phyloP scores from a whole-genome alignment of 2,797 vertebrate genomes.

The Pseudochromis fuscus region DNA sequence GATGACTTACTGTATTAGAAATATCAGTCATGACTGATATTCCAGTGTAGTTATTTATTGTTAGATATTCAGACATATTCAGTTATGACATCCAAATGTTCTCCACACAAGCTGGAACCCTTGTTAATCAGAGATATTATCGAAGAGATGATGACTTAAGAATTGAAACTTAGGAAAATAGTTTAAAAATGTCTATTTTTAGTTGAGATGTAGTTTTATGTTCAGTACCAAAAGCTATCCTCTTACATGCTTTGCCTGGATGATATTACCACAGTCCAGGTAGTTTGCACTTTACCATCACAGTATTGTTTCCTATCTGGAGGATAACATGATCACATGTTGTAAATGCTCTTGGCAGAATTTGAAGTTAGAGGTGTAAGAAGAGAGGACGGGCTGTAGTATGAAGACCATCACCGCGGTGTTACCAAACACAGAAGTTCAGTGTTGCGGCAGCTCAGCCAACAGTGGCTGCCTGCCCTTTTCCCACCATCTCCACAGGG shows the following conservation, averaged over 20 bases:
- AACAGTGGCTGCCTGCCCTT: constrained; percentile 17
- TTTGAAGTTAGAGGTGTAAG: constrained; percentile 19
- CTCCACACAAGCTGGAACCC: constrained; percentile 8
- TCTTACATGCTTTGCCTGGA: not conserved
- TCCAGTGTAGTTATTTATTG: not conserved
- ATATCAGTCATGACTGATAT: not conserved
- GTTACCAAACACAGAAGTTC: constrained; percentile 1
- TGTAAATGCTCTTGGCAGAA: constrained; percentile 9
- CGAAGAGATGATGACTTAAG: not conserved
- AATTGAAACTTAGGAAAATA: constrained; percentile 8
- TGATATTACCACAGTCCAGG: constrained; percentile 13
- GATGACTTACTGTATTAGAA: constrained; percentile 12
- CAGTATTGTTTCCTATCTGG: not conserved
- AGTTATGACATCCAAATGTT: constrained; percentile 14
- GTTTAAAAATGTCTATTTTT: not conserved
- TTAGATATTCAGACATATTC: not conserved
- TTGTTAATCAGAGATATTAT: constrained; percentile 4
- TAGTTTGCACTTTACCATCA: constrained; percentile 20
- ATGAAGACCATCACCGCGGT: not conserved
- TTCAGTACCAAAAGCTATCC: not conserved
- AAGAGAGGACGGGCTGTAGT: constrained; percentile 13
- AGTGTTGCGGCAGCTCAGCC: constrained; percentile 5
- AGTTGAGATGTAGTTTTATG: not conserved
- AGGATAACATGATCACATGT: constrained; percentile 1
- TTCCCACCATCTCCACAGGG: constrained; percentile 8